phyloP scores from a whole-genome alignment of 2,797 vertebrate genomes.

The Apogon hyalosoma region DNA sequence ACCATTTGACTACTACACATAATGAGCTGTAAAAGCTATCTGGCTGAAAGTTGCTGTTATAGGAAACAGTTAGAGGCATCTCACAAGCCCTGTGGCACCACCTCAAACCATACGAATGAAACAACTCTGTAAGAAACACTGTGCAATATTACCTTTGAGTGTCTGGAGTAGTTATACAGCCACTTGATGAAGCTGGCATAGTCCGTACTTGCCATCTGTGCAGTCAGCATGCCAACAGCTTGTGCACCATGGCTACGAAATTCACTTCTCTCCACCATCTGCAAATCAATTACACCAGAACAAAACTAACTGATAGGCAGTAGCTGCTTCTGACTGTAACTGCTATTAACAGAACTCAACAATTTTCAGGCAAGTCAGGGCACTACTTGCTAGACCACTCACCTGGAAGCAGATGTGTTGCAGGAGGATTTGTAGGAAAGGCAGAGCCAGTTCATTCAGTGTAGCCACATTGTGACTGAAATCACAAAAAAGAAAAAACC shows the following conservation, averaged over 20 bases:
- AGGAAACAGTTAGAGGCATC: too few species aligned
- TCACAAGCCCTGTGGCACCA: too few species aligned
- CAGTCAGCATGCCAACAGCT: conserved; percentile 85
- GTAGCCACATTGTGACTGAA: conserved; percentile 88
- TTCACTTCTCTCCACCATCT: conserved; percentile 95
- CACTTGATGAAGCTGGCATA: conserved; percentile 90
- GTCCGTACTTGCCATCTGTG: conserved; percentile 79
- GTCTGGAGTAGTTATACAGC: conserved; percentile 88
- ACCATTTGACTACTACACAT: too few species aligned
- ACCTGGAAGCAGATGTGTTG: conserved; percentile 96
- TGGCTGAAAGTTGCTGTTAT: too few species aligned
- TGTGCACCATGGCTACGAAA: conserved; percentile 88
- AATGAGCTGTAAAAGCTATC: too few species aligned
- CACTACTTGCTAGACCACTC: conserved; percentile 22
- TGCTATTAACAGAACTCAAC: not conserved
- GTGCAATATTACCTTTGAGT: conserved; percentile 81
- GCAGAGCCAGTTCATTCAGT: conserved; percentile 82
- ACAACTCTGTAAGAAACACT: not conserved
- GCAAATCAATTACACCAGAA: conserved; percentile 7
- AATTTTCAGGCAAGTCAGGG: not conserved
- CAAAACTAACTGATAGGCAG: too few species aligned
- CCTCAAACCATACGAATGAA: too few species aligned
- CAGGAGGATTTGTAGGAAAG: conserved; percentile 88
- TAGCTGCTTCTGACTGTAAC: too few species aligned
- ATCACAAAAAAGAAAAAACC: too few species aligned